phyloP scores from a whole-genome alignment of 2,797 vertebrate genomes.

The Mycteria americana region DNA sequence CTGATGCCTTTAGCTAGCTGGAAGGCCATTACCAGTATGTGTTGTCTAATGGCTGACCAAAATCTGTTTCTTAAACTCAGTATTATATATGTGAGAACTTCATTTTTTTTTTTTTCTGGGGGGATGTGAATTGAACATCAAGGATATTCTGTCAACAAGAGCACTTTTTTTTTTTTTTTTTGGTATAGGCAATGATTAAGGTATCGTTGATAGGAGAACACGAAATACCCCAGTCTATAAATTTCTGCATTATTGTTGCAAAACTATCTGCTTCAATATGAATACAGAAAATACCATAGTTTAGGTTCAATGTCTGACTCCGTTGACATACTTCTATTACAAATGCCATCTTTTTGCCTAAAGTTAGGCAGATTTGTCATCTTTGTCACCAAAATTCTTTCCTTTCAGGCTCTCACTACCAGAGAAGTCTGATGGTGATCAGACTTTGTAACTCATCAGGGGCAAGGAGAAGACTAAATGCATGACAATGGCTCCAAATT shows the following conservation, averaged over 20 bases:
- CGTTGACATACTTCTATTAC: neutral
- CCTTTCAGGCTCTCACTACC: neutral
- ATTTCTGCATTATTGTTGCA: neutral
- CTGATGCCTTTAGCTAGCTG: neutral
- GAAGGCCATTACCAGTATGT: neutral
- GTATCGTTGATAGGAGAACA: neutral
- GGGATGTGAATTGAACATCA: neutral
- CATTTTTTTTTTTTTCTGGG: neutral
- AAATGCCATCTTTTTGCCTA: neutral
- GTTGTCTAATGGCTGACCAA: neutral
- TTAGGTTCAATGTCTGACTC: neutral
- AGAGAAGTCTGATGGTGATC: neutral
- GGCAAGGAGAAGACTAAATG: neutral
- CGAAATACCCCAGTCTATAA: neutral
- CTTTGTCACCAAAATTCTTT: neutral
- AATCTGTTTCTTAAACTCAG: neutral
- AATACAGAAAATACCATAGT: neutral
- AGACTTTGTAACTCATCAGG: neutral
- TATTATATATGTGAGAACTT: neutral
- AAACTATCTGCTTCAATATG: neutral
- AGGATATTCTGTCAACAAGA: neutral
- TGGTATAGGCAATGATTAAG: neutral
- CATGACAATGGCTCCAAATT: neutral
- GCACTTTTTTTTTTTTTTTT: neutral
- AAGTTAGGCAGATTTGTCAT: neutral